These are phyloP conservation scores for Callocephalon fimbriatum DNA, from an alignment of 2,113 vertebrate species.

Conservation along the genomic window DNA sequence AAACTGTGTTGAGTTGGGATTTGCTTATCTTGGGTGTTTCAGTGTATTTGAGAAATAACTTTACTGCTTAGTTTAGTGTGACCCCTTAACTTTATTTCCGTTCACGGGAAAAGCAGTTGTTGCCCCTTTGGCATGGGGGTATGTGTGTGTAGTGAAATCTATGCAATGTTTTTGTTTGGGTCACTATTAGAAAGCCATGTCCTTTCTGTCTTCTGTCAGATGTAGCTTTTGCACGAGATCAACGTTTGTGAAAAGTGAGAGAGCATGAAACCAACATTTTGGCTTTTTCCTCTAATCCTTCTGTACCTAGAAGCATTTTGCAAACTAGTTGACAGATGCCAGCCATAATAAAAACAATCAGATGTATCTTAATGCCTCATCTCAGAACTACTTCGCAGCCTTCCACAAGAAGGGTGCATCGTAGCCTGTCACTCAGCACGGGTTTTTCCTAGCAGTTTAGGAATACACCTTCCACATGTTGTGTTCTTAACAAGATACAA, in stretches of 20 bases:
- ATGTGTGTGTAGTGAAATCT: background rate
- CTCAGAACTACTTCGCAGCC: background rate
- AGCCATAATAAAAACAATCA: background rate
- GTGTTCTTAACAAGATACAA: background rate
- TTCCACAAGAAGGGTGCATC: background rate
- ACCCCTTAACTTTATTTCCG: background rate
- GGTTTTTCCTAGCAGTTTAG: background rate
- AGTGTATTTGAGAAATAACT: background rate
- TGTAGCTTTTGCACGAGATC: background rate
- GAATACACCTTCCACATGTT: background rate
- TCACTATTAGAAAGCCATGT: background rate
- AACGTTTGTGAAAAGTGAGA: background rate
- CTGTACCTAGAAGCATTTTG: background rate
- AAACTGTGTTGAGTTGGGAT: background rate
- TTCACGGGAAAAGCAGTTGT: background rate
- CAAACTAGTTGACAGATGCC: background rate
- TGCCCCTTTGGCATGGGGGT: fast-evolving
- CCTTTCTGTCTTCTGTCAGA: background rate
- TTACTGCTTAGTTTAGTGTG: background rate
- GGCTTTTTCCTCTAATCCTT: background rate
- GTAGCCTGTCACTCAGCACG: background rate
- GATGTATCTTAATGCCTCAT: background rate
- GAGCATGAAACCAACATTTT: background rate
- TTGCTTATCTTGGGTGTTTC: background rate
- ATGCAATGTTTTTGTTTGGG: background rate